Evolutionary conservation across 2,797 vertebrate species (phyloP).

Genomic region (Bovichtus diacanthus): DNA sequence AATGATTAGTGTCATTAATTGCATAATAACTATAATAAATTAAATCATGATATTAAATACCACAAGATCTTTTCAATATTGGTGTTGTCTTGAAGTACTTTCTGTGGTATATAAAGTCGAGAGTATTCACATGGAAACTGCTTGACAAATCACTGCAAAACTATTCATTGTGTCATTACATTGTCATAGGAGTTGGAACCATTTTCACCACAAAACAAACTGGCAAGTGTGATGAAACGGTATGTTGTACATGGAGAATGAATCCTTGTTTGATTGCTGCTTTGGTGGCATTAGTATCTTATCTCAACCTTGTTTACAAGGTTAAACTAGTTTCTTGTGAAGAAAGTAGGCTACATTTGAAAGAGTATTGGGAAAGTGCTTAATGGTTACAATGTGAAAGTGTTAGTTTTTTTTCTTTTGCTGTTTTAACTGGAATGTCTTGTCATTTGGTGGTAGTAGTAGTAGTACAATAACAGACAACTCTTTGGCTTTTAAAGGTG

Average conservation of each 20-base stretch:
- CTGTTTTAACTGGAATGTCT: slow-evolving; percentile 10
- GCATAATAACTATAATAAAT: neutral
- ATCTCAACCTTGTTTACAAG: neutral
- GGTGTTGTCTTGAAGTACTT: neutral
- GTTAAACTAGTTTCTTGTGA: neutral
- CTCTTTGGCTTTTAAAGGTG: slow-evolving; percentile 17
- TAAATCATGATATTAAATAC: accelerated
- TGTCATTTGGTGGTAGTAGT: too few species aligned
- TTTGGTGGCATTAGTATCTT: neutral
- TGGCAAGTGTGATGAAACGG: neutral
- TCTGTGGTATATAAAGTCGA: neutral
- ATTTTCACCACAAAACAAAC: neutral
- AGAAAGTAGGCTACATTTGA: neutral
- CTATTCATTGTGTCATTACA: too few species aligned
- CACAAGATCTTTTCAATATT: neutral
- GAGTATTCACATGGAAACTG: neutral
- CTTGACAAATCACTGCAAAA: neutral
- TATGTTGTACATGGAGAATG: neutral
- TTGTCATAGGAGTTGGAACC: neutral
- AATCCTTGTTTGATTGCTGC: neutral
- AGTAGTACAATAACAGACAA: too few species aligned
- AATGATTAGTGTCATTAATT: neutral
- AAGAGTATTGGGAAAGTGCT: neutral
- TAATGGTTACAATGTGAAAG: neutral
- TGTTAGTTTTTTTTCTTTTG: neutral